Evolutionary conservation across 2,797 vertebrate genomes (phyloP), one percentile per base, ranked within the genome.

Genomic region (Neomorphus geoffroyi): DNA sequence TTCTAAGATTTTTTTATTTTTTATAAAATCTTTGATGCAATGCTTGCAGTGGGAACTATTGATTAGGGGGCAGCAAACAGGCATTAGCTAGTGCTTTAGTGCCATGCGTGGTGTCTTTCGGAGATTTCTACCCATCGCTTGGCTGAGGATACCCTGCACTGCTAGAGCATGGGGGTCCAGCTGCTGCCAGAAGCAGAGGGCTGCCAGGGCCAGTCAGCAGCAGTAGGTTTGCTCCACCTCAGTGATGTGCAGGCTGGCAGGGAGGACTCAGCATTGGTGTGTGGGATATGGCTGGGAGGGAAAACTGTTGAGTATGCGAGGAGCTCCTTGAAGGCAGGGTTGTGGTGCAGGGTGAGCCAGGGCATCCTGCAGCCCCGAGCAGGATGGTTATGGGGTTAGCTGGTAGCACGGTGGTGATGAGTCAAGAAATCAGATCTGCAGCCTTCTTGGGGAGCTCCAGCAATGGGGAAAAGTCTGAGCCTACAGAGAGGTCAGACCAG

Each of bases 391-490:
- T 0, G 4, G 48, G 22, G 14, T 66, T 66, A 66, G 39, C 27
- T 0, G 1, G 4, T 30, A 65, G n/a, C 16, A 14, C 13, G 17
- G 1, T 0, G 1, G 16, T 56, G 1, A 0, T 19, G 46, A 66
- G 53, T n/a, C 2, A 6, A 66, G n/a, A 71, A 66, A 26, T 39
- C 18, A 17, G 14, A 13, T 67, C 54, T 72, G 12, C n/a, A 41
- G 37, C 30, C 30, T 67, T 88, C 30, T 13, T 1, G 2, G 37
- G 57, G 30, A 58, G 48, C 58, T 85, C 21, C 57, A 4, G 19
- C 10, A 7, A 16, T 51, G 30, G 27, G 14, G 21, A 67, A 66
- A 26, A 13, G 60, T 33, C 26, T 66, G 48, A 80, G n/a, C 73
- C 11, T 54, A 9, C n/a, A 11, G 30, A 9, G 22, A 39, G 23